Conservation (phyloP, 2,797 vertebrate species). For the Mormyrops attenuatus region DNA sequence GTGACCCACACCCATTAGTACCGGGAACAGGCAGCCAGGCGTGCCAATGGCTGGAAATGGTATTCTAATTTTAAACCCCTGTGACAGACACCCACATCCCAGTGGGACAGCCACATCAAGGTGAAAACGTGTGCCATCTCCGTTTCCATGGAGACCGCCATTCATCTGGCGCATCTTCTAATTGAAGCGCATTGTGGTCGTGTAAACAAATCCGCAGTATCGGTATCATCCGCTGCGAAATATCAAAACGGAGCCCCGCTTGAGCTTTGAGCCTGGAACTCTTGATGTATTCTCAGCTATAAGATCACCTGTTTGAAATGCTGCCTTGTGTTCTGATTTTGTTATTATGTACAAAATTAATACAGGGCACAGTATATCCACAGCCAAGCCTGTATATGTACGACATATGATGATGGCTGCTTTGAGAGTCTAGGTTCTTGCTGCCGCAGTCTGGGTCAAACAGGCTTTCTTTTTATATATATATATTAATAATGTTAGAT, state of each 20-base stretch:
- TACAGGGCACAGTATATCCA: not conserved
- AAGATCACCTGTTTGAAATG: not conserved
- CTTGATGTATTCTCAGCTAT: not conserved
- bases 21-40: not conserved
- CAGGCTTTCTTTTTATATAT: not conserved
- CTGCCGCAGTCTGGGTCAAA: not conserved
- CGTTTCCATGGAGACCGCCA: not conserved
- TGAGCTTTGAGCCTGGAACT: not conserved
- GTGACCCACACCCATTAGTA: not conserved
- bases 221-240: not conserved
- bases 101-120: slow-evolving; percentile 7
- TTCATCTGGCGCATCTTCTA: not conserved
- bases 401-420: not conserved
- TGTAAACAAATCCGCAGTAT: not conserved
- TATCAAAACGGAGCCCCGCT: not conserved
- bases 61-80: slow-evolving; percentile 13
- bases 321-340: not conserved
- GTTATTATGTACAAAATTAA: not conserved
- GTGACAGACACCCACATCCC: slow-evolving; percentile 14
- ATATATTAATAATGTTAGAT: not conserved
- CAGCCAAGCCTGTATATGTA: not conserved
- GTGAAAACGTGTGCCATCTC: not conserved
- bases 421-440: not conserved
- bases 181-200: not conserved
- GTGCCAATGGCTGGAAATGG: not conserved